Base-by-base conservation (phyloP, 2,888 invertebrate species). In the Eilema caniola region DNA sequence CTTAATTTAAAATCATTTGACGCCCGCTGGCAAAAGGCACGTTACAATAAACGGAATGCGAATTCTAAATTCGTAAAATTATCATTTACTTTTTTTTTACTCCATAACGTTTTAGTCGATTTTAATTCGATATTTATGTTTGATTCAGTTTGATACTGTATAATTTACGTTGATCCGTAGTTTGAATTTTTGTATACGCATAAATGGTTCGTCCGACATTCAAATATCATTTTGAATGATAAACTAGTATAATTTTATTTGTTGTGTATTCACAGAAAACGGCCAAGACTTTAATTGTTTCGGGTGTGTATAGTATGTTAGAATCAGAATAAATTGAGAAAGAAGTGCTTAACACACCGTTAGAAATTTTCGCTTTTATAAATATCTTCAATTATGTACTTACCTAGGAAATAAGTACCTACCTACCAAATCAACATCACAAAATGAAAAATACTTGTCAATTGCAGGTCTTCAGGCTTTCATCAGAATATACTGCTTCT, bases 1-100 rank as follows among this genome's bases (percentile, higher is more conserved):
- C 86, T 82, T 88, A 89, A 89, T 88, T 88, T 82, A 84, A 88
- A 90, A 89, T 86, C 86, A 84, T 85, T 89, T 84, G 75, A 81
- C 80, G 75, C 82, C 82, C 82, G 83, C 83, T 81, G 83, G 82
- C 82, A 78, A 82, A 83, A 81, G 62, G 77, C 72, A 78, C 73
- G 73, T 83, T 86, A 85, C 83, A 83, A 85, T 89, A 89, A 90
- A 88, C 85, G 87, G 86, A 87, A 86, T 83, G 86, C 85, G 82
- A 87, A 86, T 86, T 83, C 77, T 69, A 80, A 83, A 74, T 81
- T 83, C 73, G 72, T 75, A 79, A 83, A 80, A 83, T 73, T 78
- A 74, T 69, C 74, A 65, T 74, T 74, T 72, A 41, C 16, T 75
- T 65, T 66, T 64, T 70, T 53, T 66, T 53, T 53, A 14, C 2